phyloP scores from a whole-genome alignment of 2,888 invertebrate species.

The Andrena trimmerana region DNA sequence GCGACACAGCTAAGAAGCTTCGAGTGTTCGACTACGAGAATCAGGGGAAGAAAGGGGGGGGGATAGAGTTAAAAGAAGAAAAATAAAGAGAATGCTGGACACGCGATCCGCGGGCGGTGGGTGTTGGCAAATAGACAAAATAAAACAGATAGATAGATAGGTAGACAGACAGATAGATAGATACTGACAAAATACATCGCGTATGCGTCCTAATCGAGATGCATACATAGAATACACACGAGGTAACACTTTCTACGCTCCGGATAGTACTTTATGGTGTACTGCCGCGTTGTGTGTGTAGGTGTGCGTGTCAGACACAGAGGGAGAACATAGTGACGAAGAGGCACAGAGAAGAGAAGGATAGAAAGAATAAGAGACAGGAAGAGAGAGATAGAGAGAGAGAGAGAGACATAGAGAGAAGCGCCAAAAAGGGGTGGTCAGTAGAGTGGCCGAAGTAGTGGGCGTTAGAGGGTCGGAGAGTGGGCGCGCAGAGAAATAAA shows the following conservation, averaged over 20 bases:
- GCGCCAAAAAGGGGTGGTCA: constrained; percentile 5
- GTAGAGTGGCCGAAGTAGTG: background rate
- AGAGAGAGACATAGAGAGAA: constrained; percentile 12
- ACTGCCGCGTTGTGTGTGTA: constrained; percentile 35
- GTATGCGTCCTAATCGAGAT: constrained; percentile 59
- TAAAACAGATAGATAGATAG: constrained; percentile 2
- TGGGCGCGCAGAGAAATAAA: constrained; percentile 43
- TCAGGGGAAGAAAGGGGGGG: constrained; percentile 7
- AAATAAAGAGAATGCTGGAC: constrained; percentile 5
- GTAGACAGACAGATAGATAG: constrained; percentile 7
- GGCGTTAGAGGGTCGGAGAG: background rate
- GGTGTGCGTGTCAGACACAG: background rate
- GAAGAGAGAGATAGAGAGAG: background rate
- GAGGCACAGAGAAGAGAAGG: constrained; percentile 7
- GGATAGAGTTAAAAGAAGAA: constrained; percentile 15
- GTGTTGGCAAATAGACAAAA: constrained; percentile 36
- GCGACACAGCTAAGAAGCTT: constrained; percentile 83
- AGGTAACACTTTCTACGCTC: constrained; percentile 43
- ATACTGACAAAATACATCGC: constrained; percentile 41
- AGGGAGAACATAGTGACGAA: background rate
- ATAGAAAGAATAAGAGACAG: constrained; percentile 11
- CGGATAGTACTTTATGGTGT: constrained; percentile 34
- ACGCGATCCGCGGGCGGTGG: constrained; percentile 60
- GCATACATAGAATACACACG: constrained; percentile 54
- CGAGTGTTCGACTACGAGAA: constrained; percentile 73